These are phyloP conservation scores for Cisticola juncidis DNA, from an alignment of 2,113 vertebrate species.

Conservation along the genomic window DNA sequence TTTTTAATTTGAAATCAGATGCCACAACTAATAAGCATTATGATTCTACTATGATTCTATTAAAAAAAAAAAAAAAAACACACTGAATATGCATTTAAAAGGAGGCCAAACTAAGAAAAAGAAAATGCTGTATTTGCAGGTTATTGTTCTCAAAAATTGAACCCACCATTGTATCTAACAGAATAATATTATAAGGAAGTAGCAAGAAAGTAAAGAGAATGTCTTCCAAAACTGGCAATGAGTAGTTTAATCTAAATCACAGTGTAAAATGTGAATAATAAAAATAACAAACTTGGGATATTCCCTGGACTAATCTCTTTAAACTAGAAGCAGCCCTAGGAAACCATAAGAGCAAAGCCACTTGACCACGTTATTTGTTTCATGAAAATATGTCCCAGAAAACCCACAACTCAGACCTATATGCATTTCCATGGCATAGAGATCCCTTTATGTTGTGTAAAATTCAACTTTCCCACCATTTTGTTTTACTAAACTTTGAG, in stretches of 20 bases:
- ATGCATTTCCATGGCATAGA: neutral
- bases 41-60: neutral
- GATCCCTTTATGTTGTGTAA: neutral
- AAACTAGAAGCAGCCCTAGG: conserved; percentile 57
- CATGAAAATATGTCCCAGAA: conserved; percentile 23
- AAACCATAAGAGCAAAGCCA: conserved; percentile 49
- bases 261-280: conserved; percentile 50
- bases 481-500: neutral
- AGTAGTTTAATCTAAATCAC: conserved; percentile 53
- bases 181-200: neutral
- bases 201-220: neutral
- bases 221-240: conserved; percentile 42
- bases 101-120: neutral
- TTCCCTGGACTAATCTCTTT: conserved; percentile 38
- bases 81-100: neutral
- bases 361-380: conserved; percentile 11
- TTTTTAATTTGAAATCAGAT: neutral
- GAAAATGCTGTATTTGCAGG: neutral
- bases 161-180: neutral
- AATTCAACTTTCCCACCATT: neutral
- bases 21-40: neutral
- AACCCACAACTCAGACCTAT: neutral
- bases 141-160: neutral
- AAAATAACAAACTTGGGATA: conserved; percentile 51
- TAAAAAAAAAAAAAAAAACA: neutral